These are phyloP conservation scores for Dusona sp. DNA, from an alignment of 2,888 invertebrate species.

Conservation along the genomic window DNA sequence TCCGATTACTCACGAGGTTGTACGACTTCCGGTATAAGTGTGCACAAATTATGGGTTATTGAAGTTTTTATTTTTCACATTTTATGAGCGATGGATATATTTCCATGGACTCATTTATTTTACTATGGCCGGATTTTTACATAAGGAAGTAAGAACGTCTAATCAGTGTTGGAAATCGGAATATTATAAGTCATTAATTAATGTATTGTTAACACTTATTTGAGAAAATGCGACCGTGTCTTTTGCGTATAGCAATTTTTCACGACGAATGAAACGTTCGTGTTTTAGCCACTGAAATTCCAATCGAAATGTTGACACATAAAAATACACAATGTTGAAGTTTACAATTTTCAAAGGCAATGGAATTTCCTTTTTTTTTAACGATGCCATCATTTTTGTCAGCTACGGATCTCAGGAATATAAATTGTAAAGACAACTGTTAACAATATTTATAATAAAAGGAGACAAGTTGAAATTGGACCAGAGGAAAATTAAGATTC, in stretches of 20 bases:
- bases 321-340: too few relatives aligned
- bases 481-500: too few relatives aligned
- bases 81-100: neutral
- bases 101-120: neutral
- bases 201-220: neutral
- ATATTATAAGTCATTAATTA: neutral
- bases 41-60: constrained; percentile 4
- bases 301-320: too few relatives aligned
- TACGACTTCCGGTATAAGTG: neutral
- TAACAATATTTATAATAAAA: too few relatives aligned
- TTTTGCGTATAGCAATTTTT: neutral
- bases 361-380: too few relatives aligned
- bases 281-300: too few relatives aligned
- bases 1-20: constrained; percentile 28
- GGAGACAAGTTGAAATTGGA: too few relatives aligned
- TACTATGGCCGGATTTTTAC: neutral
- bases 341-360: too few relatives aligned
- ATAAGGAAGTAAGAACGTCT: constrained; percentile 10
- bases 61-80: constrained; percentile 12
- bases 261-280: neutral
- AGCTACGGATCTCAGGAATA: too few relatives aligned
- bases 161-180: neutral
- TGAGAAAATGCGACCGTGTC: neutral
- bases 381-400: too few relatives aligned
- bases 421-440: too few relatives aligned